These are phyloP conservation scores for Trimorus sp. DNA, from an alignment of 2,888 invertebrate species.

Conservation along the genomic window DNA sequence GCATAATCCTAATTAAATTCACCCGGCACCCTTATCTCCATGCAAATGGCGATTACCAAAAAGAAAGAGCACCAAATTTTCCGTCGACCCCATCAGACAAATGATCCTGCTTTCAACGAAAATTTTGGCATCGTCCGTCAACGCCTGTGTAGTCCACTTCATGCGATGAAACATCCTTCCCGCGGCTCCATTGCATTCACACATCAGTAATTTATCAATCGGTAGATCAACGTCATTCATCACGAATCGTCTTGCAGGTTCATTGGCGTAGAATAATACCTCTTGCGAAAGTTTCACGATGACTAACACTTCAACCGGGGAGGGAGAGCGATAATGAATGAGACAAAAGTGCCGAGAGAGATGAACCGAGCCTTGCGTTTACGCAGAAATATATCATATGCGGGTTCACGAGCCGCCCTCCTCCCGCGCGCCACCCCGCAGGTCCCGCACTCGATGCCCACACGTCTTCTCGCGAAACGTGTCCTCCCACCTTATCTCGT, in stretches of 20 bases:
- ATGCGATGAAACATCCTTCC: background rate
- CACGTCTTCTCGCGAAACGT: slow-evolving; percentile 50
- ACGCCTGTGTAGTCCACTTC: background rate
- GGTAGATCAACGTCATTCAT: slow-evolving; percentile 52
- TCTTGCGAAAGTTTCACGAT: slow-evolving; percentile 59
- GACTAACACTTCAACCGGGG: slow-evolving; percentile 67
- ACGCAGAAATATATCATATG: slow-evolving; percentile 60
- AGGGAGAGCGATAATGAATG: slow-evolving; percentile 37
- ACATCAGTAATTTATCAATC: slow-evolving; percentile 63
- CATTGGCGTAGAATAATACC: slow-evolving; percentile 62
- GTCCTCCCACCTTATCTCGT: slow-evolving; percentile 63
- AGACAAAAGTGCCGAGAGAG: slow-evolving; percentile 57
- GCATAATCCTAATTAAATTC: slow-evolving; percentile 45
- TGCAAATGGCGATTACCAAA: slow-evolving; percentile 30
- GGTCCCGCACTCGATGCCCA: slow-evolving; percentile 59
- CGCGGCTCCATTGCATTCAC: slow-evolving; percentile 47
- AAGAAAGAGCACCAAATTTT: slow-evolving; percentile 30
- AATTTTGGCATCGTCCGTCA: slow-evolving; percentile 33
- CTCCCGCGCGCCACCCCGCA: no score
- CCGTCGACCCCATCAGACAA: slow-evolving; percentile 18
- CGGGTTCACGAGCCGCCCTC: slow-evolving; percentile 55
- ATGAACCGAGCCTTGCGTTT: slow-evolving; percentile 43
- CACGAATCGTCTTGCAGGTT: slow-evolving; percentile 62
- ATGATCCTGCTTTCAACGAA: slow-evolving; percentile 19
- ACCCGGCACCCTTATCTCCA: slow-evolving; percentile 12